Base-by-base conservation (phyloP, 2,888 invertebrate species). In the Drosophila borealis region DNA sequence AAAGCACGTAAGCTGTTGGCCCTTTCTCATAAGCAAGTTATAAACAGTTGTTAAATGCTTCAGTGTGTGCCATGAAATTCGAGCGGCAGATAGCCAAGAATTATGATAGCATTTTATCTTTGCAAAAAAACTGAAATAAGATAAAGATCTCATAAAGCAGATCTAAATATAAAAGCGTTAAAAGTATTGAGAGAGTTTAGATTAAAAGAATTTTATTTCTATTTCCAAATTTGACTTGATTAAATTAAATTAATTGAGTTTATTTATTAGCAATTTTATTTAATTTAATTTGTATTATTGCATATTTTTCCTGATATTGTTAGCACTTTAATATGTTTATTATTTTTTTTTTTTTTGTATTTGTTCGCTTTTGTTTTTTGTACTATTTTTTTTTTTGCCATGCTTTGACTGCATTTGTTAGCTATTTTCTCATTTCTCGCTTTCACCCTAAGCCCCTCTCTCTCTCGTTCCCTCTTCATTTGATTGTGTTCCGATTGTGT, bases 1-100 rank as follows among this genome's bases (percentile, higher is more conserved):
- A 45, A 53, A 34, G 49, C 68, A 57, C 45, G 59, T 51, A 50
- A 42, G 14, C 8, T 11, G 8, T 21, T 19, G 25, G n/a, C n/a
- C 10, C 13, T 4, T 10, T 45, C 57, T 70, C 61, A 67, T 69
- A 53, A 67, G 63, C 64, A 37, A 44, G 37, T 61, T 59, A 75
- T 81, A 81, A 81, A 81, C 79, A 78, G 82, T 62, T 75, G 62
- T 49, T 73, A 66, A 76, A 51, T 65, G 54, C 42, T 25, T 25
- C 14, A 50, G 25, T 25, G 25, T 6, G 6, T 14, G 29, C 25
- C 14, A 5, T 21, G 33, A 53, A 53, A 53, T 42, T n/a, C 4
- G 6, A 42, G 10, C 13, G 3, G 13, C 17, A 41, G 13, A 41
- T 4, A 14, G 4, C 17, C 14, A 10, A 17, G 10, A 39, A 14